These are phyloP conservation scores for Smutsia gigantea DNA, from an alignment of 2,797 vertebrate genomes.

Conservation along the genomic window DNA sequence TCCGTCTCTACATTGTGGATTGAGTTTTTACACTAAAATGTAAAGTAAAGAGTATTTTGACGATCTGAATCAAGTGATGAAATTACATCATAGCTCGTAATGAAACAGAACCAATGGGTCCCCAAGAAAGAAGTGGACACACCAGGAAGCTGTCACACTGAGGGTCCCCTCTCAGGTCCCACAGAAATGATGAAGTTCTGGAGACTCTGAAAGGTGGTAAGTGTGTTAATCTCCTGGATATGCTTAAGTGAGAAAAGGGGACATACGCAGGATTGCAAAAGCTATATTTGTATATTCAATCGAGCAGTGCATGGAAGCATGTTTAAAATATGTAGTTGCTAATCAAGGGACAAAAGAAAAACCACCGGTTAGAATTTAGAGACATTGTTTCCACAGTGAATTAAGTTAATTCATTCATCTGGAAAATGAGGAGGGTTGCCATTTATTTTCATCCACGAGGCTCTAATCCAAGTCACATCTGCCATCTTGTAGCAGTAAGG, in stretches of 20 bases:
- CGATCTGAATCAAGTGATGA: slow-evolving; percentile 88
- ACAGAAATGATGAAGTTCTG: background rate
- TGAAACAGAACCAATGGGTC: background rate
- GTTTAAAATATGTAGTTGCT: background rate
- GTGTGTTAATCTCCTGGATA: background rate
- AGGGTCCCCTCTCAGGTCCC: background rate
- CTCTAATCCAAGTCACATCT: background rate
- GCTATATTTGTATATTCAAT: background rate
- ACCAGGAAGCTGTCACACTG: too few relatives aligned
- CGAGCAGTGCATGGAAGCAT: background rate
- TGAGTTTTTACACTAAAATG: slow-evolving; percentile 94
- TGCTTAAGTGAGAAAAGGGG: background rate
- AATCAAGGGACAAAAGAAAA: background rate
- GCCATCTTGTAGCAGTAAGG: background rate
- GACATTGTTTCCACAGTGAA: background rate
- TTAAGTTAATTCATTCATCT: background rate
- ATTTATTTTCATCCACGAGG: background rate
- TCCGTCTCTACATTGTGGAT: slow-evolving; percentile 89
- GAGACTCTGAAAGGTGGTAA: background rate
- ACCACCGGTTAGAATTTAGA: background rate
- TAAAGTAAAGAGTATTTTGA: slow-evolving; percentile 97
- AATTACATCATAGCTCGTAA: slow-evolving; percentile 71
- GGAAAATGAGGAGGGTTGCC: background rate
- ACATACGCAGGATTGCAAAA: background rate
- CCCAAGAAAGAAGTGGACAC: background rate